Evolutionary conservation across 2,888 invertebrate species (phyloP).

Genomic region (Ichneumoninae sp.): DNA sequence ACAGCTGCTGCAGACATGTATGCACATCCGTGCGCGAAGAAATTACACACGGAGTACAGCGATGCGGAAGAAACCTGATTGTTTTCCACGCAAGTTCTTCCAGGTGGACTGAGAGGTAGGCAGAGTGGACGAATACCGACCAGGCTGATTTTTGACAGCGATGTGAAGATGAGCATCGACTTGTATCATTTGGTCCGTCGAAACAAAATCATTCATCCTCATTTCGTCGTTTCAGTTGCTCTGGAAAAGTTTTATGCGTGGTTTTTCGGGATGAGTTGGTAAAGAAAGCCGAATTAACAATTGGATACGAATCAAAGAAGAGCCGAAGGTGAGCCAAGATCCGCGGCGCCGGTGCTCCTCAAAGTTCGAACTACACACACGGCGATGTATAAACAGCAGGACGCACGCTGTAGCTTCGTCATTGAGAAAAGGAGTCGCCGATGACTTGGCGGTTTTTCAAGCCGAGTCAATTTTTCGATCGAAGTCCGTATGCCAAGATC

Average conservation of each 20-base stretch:
- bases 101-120: not conserved
- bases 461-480: conserved; percentile 46
- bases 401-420: conserved; percentile 70
- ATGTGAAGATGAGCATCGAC: too few relatives aligned
- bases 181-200: not conserved
- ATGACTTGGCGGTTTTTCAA: conserved; percentile 73
- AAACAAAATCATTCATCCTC: not conserved
- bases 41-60: not conserved
- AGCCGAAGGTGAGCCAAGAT: conserved; percentile 45
- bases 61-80: conserved; percentile 25
- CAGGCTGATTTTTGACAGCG: not conserved
- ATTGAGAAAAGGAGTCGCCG: conserved; percentile 66
- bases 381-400: conserved; percentile 43
- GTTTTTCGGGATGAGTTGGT: not conserved
- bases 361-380: conserved; percentile 49
- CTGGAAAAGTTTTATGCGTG: not conserved
- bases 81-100: conserved; percentile 25
- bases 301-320: conserved; percentile 48
- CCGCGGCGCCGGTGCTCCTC: conserved; percentile 49
- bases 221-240: not conserved
- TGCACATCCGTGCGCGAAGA: not conserved
- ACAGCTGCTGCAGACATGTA: not conserved
- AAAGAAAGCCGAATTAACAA: conserved; percentile 29
- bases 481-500: not conserved
- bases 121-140: not conserved